A percentile compares a stretch with the other conserved stretches of the same genome.
phyloP scores from a whole-genome alignment of 1,140 invertebrate genomes.

The Drosophila bocqueti region DNA sequence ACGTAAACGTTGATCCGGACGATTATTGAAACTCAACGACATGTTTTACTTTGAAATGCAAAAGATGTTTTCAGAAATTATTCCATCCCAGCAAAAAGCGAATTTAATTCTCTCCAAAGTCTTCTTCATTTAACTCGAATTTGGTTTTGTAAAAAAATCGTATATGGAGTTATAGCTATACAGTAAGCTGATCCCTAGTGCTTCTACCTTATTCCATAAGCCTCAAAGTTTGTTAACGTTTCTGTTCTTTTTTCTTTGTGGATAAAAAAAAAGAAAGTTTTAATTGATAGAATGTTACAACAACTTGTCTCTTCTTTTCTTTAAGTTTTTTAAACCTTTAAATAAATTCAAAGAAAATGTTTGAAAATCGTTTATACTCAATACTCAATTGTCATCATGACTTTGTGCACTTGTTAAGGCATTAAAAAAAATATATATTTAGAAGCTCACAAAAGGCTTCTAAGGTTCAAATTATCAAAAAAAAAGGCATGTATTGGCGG shows the following conservation, averaged over 20 bases:
- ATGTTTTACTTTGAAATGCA: slow-evolving; percentile 30
- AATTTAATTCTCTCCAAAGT: slow-evolving; percentile 43
- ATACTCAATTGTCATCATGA: background rate
- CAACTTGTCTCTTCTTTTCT: background rate
- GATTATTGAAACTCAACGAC: slow-evolving; percentile 59
- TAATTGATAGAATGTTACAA: slow-evolving; percentile 2
- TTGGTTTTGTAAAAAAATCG: slow-evolving; percentile 15
- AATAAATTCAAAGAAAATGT: background rate
- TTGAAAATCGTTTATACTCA: background rate
- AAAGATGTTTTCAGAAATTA: slow-evolving; percentile 10
- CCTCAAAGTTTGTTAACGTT: slow-evolving; percentile 69
- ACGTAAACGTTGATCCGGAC: slow-evolving; percentile 42
- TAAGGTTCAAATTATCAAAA: too few species aligned
- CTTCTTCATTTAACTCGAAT: slow-evolving; percentile 28
- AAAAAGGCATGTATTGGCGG: too few species aligned
- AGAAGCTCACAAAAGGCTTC: too few species aligned
- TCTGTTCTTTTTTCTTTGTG: slow-evolving; percentile 48
- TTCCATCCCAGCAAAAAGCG: slow-evolving; percentile 19
- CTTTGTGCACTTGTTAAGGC: background rate
- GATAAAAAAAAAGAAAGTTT: slow-evolving; percentile 11
- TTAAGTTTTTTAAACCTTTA: background rate
- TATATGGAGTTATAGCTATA: slow-evolving; percentile 13
- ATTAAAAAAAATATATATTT: background rate
- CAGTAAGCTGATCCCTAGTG: slow-evolving; percentile 56
- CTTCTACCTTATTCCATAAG: slow-evolving; percentile 65